Base-by-base conservation (phyloP, 2,797 vertebrate species). In the Cryptoblepharus egeriae region DNA sequence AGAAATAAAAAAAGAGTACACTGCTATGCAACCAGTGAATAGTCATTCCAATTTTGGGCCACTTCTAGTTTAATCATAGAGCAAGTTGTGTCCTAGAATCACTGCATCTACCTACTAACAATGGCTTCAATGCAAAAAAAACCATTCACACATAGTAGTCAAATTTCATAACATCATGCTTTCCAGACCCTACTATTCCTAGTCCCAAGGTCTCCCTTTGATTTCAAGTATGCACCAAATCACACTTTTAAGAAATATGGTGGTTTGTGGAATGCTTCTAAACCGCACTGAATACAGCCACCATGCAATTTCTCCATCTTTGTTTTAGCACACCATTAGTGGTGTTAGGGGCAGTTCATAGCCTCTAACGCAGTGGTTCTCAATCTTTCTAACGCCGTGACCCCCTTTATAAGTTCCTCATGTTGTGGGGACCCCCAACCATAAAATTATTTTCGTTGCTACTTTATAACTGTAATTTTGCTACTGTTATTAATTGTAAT, bases 181-280 rank as follows among this genome's bases (percentile, higher is more conserved):
- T 86, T 92, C 89, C 87, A 86, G 90, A 91, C 92, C 91, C 90
- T 89, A n/a, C 7, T 15, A 92, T 61, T 75, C 77, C 77, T 86
- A 82, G 63, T 74, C 67, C 88, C 64, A 81, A 83, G 45, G 72
- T n/a, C 35, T 85, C 42, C 15, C 80, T 52, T 71, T 52, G 73
- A 89, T 24, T 8, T 80, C 63, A 91, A 61, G 86, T 78, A 58
- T 49, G 0, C 10, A 1, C 82, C 73, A 80, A 1, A 72, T 80
- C 20, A 74, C 2, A 35, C 65, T 63, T 72, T 8, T 16, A 63
- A 64, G 8, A 39, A 45, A 10, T 42, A 42, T 32, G 42, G 39
- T 16, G 64, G 39, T 49, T 75, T 7, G 13, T 55, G n/a, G 49
- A 32, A 30, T 22, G n/a, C 28, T 32, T 55, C 8, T 82, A 64